Evolutionary conservation across 2,888 invertebrate species (phyloP).

Genomic region (Zhengitettix transpicula): DNA sequence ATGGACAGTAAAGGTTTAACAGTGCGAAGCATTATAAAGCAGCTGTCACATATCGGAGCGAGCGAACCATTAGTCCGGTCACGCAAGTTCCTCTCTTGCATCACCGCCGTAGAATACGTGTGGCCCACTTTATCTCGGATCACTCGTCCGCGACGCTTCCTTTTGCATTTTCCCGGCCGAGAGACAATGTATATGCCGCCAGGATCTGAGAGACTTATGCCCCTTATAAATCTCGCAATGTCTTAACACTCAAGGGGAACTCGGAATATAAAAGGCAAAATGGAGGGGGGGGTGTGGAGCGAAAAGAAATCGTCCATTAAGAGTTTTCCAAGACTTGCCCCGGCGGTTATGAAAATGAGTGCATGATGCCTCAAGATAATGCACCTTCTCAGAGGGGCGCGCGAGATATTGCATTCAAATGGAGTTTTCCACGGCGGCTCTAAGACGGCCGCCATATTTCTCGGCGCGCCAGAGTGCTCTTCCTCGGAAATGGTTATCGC

Average conservation of each 20-base stretch:
- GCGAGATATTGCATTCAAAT: not conserved
- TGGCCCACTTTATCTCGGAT: not conserved
- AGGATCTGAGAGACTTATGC: conserved; percentile 6
- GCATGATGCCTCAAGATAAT: not conserved
- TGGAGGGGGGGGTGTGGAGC: not conserved
- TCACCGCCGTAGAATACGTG: no score
- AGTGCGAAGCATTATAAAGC: no score
- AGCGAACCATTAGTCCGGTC: no score
- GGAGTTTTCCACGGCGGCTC: no score
- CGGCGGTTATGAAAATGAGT: conserved; percentile 12
- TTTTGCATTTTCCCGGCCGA: not conserved
- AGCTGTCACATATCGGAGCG: no score
- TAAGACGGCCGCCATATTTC: no score
- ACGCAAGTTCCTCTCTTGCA: no score
- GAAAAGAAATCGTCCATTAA: conserved; percentile 11
- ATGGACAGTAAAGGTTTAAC: no score
- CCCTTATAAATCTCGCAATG: conserved; percentile 7
- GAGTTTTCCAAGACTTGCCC: conserved; percentile 9
- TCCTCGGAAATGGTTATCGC: not conserved
- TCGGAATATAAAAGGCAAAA: conserved; percentile 6
- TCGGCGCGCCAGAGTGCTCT: not conserved
- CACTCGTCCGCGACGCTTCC: not conserved
- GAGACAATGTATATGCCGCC: not conserved
- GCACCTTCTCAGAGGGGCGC: not conserved
- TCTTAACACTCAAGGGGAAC: conserved; percentile 7